Base-by-base conservation (phyloP, 2,888 invertebrate species). In the Drosophila differens region DNA sequence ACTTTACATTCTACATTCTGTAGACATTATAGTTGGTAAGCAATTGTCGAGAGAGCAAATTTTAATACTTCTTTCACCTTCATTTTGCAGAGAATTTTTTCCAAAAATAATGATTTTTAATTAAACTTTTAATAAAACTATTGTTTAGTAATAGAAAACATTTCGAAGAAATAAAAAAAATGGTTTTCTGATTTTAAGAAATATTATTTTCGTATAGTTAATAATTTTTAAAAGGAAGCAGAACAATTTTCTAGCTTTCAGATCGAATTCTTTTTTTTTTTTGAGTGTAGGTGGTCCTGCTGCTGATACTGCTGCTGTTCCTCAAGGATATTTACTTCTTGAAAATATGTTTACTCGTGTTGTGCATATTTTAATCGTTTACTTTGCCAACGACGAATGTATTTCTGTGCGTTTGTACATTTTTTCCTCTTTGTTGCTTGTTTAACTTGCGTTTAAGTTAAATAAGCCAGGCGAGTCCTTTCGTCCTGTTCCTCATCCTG, bases 351-450 rank as follows among this genome's bases (percentile, higher is more conserved):
- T 92, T 92, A 92, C 92, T 92, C 90, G 87, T 92, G 92, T 92
- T 92, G 92, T 92, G 92, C 92, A 92, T 92, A 92, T 92, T 92
- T 92, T 92, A 92, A 92, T 92, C 92, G 92, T 91, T 91, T 91
- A 83, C 89, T 91, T 90, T 91, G 85, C 81, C 83, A 79, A 79
- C 72, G 73, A 76, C 85, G 85, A 83, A 33, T 70, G 70, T 54
- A 32, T 59, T 35, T 73, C 35, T 59, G 41, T 49, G 49, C 47
- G 39, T 53, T 30, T 70, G 22, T 54, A 22, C 4, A 22, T 19
- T 35, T 12, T 12, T 28, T 30, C 7, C 37, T 62, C 67, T 64
- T 22, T 58, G 60, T 41, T 59, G 69, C 79, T 75, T 84, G 85
- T 85, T 88, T 85, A 83, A 85, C 73, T 83, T 88, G 65, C 73